Conservation (phyloP, 2,797 vertebrate species). For the Luscinia luscinia region DNA sequence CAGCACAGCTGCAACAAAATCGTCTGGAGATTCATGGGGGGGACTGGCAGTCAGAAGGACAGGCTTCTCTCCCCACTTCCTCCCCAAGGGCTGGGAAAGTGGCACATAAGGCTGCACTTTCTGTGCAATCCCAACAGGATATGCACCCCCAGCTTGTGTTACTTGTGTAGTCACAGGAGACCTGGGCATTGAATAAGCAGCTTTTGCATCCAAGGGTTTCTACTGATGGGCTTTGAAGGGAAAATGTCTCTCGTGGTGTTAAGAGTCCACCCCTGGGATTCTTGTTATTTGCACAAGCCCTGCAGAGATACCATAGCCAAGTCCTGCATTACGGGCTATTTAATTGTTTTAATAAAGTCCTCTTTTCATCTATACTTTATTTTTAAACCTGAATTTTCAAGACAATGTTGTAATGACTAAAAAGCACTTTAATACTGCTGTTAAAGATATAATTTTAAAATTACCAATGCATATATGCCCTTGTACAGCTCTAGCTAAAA, state of each 20-base stretch:
- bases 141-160: rapidly evolving
- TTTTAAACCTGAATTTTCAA: background rate
- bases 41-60: background rate
- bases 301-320: background rate
- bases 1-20: slow-evolving; percentile 26
- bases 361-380: background rate
- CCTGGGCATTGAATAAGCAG: background rate
- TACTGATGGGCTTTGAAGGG: background rate
- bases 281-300: background rate
- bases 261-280: background rate
- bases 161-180: background rate
- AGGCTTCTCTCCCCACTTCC: background rate
- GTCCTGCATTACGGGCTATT: background rate
- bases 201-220: background rate
- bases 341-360: background rate
- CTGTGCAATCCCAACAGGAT: background rate
- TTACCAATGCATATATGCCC: background rate
- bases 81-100: background rate
- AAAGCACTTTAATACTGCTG: background rate
- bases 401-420: background rate
- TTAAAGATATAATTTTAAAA: background rate
- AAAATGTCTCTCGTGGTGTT: background rate
- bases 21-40: slow-evolving; percentile 5
- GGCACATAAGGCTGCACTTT: background rate
- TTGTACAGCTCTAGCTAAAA: slow-evolving; percentile 1